Conservation (phyloP, 1,140 invertebrate species). For the Chrysoperla carnea region DNA sequence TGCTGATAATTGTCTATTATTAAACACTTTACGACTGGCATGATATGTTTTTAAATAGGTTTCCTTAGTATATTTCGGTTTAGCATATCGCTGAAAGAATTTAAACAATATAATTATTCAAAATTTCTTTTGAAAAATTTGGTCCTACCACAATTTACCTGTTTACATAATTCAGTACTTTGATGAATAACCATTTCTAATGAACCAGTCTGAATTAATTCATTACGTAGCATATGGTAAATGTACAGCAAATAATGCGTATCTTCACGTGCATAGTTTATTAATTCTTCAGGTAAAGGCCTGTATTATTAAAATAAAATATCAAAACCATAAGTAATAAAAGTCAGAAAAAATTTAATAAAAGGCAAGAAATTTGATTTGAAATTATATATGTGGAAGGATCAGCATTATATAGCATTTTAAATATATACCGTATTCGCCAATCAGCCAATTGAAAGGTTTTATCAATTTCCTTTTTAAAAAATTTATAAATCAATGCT, state of each 20-base stretch:
- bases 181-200: constrained; percentile 48
- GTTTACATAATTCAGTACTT: constrained; percentile 55
- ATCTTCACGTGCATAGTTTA: constrained; percentile 82
- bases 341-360: not conserved
- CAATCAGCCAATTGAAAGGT: constrained; percentile 90
- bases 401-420: too few relatives aligned
- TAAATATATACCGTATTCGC: constrained; percentile 52
- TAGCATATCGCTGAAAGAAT: constrained; percentile 50
- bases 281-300: constrained; percentile 67
- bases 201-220: constrained; percentile 57
- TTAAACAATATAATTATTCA: not conserved
- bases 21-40: constrained; percentile 65
- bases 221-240: constrained; percentile 65
- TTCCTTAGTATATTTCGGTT: constrained; percentile 53
- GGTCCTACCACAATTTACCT: constrained; percentile 18
- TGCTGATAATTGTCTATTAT: constrained; percentile 70
- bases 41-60: constrained; percentile 58
- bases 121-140: not conserved
- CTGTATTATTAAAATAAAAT: constrained; percentile 23
- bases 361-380: too few relatives aligned
- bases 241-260: constrained; percentile 93
- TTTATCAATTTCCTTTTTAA: constrained; percentile 68
- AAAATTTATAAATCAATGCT: constrained; percentile 64
- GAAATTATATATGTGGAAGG: too few relatives aligned
- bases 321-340: not conserved